phyloP scores from a whole-genome alignment of 1,140 invertebrate genomes.

The Procambarus virginalis region DNA sequence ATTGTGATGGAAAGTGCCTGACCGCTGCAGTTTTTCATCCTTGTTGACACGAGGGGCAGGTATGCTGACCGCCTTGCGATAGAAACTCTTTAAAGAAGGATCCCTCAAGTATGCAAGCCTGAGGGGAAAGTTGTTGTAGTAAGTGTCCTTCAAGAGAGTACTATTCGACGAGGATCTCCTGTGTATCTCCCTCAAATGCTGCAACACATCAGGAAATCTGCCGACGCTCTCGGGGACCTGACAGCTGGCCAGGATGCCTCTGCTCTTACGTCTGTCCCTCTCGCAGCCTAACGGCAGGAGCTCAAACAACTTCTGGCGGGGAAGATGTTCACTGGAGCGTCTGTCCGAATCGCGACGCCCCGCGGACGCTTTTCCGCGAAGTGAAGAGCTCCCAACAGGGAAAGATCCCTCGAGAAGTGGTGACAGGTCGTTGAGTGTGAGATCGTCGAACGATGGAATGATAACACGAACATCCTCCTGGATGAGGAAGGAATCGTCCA shows the following conservation, averaged over 20 bases:
- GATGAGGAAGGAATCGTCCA: not conserved
- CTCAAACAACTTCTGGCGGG: not conserved
- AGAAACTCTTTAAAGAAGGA: not conserved
- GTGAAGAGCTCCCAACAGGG: not conserved
- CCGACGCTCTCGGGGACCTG: slow-evolving; percentile 18
- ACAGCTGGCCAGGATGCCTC: slow-evolving; percentile 29
- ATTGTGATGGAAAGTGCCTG: not conserved
- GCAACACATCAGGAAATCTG: slow-evolving; percentile 13
- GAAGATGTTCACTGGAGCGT: not conserved
- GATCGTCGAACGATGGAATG: slow-evolving; percentile 4
- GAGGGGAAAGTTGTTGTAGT: not conserved
- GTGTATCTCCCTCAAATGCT: not conserved
- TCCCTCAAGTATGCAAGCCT: not conserved
- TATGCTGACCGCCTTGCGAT: not conserved
- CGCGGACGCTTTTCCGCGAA: not conserved
- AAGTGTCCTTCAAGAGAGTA: not conserved
- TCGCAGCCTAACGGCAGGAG: not conserved
- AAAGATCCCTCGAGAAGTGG: not conserved
- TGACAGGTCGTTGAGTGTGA: not conserved
- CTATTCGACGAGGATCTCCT: not conserved
- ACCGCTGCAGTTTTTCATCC: not conserved
- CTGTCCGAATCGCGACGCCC: not conserved
- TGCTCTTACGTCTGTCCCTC: not conserved
- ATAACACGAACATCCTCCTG: slow-evolving; percentile 4
- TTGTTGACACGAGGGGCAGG: not conserved